Base-by-base conservation (phyloP, 2,888 invertebrate genomes). In the Catocala sponsa region DNA sequence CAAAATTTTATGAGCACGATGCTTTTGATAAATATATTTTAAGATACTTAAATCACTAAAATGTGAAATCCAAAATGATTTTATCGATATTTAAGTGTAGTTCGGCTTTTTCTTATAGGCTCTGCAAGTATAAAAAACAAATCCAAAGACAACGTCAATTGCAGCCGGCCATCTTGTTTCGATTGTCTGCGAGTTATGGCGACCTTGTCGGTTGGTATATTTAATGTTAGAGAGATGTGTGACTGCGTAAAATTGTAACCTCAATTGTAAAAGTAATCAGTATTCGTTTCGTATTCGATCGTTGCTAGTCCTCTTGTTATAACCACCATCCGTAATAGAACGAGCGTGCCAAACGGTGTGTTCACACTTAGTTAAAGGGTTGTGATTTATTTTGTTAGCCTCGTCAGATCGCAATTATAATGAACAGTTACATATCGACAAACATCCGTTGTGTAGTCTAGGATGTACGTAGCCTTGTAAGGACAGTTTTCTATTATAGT, bases 401-500 rank as follows among this genome's bases (percentile, higher is more conserved):
- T 77, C 69, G 74, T 56, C 67, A 63, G 59, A 59, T 71, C 67
- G 71, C 70, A 69, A 69, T 65, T 73, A 62, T 75, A 78, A 79
- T 74, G 74, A 82, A 86, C 84, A 78, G 79, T 82, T 85, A 90
- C 90, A 91, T 91, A 92, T 92, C 91, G 81, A 71, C 56, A 76
- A 83, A 79, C 68, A 80, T 80, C 74, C 80, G 82, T 86, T 82
- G 83, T 81, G 80, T 89, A 87, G 83, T 79, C 80, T 87, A 88
- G 84, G 67, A 11, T 65, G 68, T 70, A 73, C 54, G 62, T 65
- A 68, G 63, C 65, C 65, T 71, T 65, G 42, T 64, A 74, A 65
- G 56, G 72, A 51, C 63, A 62, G 41, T 66, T 32, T 53, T 60
- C 33, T 67, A 12, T 49, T 52, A 60, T 55, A 48, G 50, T 75